Evolutionary conservation across 2,888 invertebrate genomes (phyloP), one percentile per base, ranked within the genome.

Genomic region (Platycheirus rosarum): DNA sequence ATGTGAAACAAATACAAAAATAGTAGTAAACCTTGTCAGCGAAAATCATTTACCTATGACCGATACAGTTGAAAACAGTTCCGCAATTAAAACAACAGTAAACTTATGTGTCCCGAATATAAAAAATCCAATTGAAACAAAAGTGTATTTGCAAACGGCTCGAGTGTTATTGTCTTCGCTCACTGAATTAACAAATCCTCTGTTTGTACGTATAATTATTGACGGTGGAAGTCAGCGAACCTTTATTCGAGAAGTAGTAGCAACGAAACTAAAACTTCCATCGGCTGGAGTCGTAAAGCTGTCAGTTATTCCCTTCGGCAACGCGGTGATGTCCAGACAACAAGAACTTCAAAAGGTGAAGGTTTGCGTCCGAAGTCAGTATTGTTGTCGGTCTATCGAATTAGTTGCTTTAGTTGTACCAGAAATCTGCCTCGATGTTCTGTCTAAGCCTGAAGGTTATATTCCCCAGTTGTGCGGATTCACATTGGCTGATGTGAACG

Each of bases 161-260:
- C 44, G 44, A 26, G 42, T 60, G 11, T 5, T 44, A 26, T 9
- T 60, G 14, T 42, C 16, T 23, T 6, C 2, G 6, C 23, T 6
- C 6, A 14, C 60, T n/a, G 2, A 23, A 26, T 0, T 0, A 6
- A 44, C 1, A 14, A 14, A 8, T 18, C 20, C 9, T 29, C n/a
- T 60, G 23, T 60, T 60, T 60, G 44, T 42, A 29, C 26, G 60
- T 2, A 42, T 60, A 16, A 60, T 60, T 6, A 60, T 60, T 26
- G 60, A 60, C 11, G 44, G 60, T n/a, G 60, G 60, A 2, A 60
- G 60, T 29, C 60, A 60, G 16, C 14, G 26, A 26, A 42, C 57
- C 9, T 60, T 14, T 29, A 18, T 60, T 2, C 23, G 16, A 44
- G 57, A 60, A 60, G 1, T 11, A 2, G 42, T 60, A 1, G 60